Evolutionary conservation across 2,797 vertebrate genomes (phyloP), one percentile per base, ranked within the genome.

Genomic region (Microctenopoma stevenorrisi): DNA sequence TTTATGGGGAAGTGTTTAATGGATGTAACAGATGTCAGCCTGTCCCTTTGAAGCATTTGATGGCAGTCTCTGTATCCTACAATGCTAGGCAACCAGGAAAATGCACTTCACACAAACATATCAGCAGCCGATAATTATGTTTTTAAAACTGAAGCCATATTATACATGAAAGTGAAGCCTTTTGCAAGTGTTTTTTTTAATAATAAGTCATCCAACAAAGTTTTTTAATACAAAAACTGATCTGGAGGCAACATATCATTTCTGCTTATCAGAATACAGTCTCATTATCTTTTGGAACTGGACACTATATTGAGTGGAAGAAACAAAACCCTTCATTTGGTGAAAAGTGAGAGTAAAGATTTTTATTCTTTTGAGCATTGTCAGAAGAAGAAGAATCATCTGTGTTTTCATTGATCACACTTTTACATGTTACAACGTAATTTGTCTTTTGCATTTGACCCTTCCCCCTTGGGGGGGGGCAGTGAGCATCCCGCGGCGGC

Each of bases 341-440:
- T 22, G 22, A 22, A 22, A 30, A 5, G 38, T 7, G 22, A 6
- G 37, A 7, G 40, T 70, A n/a, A 57, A 53, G 35, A 6, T 51
- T 68, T 67, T 48, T 58, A 66, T 66, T 68, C 5, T 60, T 5
- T 38, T 15, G 18, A 25, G 15, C 22, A 56, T 28, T 38, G 7
- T 49, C 35, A 22, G 22, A 22, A 22, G 22, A 22, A 22, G 22
- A 22, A 22, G 22, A 22, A 22, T 22, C 22, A 22, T 22, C 22
- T 22, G 22, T 22, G 22, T 22, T 22, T 22, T 22, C 22, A 22
- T 22, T 22, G 22, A 22, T 22, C 22, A 22, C 22, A 22, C 2
- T 22, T 22, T 22, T 22, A 22, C 22, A 22, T 22, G 22, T 22
- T 22, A 22, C 22, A 22, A 22, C 22, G 22, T 22, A 22, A 22